Evolutionary conservation across 1,140 invertebrate species (phyloP).

Genomic region (Harpegnathos saltator): DNA sequence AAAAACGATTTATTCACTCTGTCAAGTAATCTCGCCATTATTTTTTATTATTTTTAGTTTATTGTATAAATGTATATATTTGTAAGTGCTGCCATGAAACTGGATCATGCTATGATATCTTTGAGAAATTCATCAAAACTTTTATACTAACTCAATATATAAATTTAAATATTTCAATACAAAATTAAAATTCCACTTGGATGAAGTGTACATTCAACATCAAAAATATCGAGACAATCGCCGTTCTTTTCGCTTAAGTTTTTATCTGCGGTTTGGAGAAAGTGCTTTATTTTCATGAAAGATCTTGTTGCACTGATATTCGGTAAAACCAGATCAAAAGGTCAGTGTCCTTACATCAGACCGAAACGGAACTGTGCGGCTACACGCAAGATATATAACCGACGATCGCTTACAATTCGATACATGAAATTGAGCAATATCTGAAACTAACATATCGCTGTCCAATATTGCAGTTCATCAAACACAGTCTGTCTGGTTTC

Average conservation of each 20-base stretch:
- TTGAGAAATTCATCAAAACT: too few species aligned
- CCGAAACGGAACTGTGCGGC: not conserved
- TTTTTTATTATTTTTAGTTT: too few species aligned
- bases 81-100: too few species aligned
- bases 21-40: too few species aligned
- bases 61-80: too few species aligned
- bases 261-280: slow-evolving; percentile 13
- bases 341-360: not conserved
- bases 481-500: slow-evolving; percentile 89
- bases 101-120: too few species aligned
- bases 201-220: too few species aligned
- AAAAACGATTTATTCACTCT: too few species aligned
- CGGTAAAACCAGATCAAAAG: not conserved
- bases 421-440: slow-evolving; percentile 19
- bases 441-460: slow-evolving; percentile 74
- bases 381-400: not conserved
- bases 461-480: slow-evolving; percentile 95
- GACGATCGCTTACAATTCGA: not conserved
- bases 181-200: too few species aligned
- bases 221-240: too few species aligned
- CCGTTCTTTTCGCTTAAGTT: not conserved
- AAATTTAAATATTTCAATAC: too few species aligned
- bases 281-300: not conserved
- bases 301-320: not conserved
- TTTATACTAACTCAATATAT: too few species aligned